Percentiles rank a stretch among this genome's conserved stretches.
Conservation (phyloP, 2,888 invertebrate genomes). For the Euphydryas editha region DNA sequence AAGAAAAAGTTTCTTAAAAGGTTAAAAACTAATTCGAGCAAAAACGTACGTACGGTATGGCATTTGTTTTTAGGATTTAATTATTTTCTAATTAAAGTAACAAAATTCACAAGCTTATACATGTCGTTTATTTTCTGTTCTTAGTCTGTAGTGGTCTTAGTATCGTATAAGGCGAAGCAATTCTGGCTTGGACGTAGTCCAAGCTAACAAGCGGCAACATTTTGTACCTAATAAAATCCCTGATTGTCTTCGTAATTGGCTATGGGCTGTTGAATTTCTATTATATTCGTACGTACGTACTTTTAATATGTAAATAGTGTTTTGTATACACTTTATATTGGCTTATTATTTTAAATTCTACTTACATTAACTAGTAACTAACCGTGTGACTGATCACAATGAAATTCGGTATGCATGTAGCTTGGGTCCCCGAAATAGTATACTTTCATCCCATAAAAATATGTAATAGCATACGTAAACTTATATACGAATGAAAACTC, state of each 20-base stretch:
- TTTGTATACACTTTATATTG: neutral
- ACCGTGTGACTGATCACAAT: no score
- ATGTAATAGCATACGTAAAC: no score
- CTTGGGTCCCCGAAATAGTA: no score
- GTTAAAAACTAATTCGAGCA: neutral
- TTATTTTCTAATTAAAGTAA: conserved; percentile 15
- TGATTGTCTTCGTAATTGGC: conserved; percentile 35
- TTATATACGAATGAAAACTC: no score
- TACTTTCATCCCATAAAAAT: no score
- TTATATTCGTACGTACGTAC: neutral
- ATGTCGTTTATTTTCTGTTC: conserved; percentile 13
- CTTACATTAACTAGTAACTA: no score
- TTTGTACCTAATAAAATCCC: conserved; percentile 40
- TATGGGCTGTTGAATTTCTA: conserved; percentile 28
- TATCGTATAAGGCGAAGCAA: conserved; percentile 40
- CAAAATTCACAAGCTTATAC: conserved; percentile 13
- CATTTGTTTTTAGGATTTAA: conserved; percentile 11
- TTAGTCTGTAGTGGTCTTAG: conserved; percentile 16
- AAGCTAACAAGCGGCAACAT: conserved; percentile 56
- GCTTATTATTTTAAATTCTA: no score
- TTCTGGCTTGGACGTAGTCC: conserved; percentile 55
- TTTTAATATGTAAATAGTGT: neutral
- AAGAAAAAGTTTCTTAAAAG: neutral
- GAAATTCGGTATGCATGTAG: no score
- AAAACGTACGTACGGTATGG: neutral